Conservation (phyloP, 2,797 vertebrate genomes). For the Diplodus puntazzo region DNA sequence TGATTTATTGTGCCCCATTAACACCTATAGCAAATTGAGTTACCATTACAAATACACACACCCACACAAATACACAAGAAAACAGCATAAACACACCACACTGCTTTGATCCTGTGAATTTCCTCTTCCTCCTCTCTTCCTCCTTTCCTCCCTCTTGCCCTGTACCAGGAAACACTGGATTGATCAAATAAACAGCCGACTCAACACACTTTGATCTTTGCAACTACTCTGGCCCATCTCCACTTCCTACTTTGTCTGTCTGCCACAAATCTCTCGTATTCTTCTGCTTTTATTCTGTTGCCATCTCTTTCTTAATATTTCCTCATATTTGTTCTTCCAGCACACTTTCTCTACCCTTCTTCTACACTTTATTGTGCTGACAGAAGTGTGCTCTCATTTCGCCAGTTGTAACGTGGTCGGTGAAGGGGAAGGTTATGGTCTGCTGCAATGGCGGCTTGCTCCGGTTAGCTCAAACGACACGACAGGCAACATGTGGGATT, state of each 20-base stretch:
- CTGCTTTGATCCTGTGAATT: slow-evolving; percentile 57
- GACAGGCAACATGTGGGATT: too few species aligned
- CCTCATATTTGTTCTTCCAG: slow-evolving; percentile 10
- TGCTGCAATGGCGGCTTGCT: too few species aligned
- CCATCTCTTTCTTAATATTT: neutral
- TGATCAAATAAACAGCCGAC: slow-evolving; percentile 47
- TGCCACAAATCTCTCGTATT: neutral
- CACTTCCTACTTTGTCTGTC: slow-evolving; percentile 6
- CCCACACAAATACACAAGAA: slow-evolving; percentile 3
- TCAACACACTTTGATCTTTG: slow-evolving; percentile 56
- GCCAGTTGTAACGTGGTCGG: too few species aligned
- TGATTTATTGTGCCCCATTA: neutral
- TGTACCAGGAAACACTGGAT: slow-evolving; percentile 51
- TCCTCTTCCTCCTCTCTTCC: slow-evolving; percentile 5
- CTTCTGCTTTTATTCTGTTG: neutral
- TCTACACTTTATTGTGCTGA: neutral
- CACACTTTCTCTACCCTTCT: neutral
- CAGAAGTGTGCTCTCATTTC: slow-evolving; percentile 3
- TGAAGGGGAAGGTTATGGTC: too few species aligned
- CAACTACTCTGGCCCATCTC: neutral
- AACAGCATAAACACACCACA: neutral
- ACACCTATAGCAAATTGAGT: neutral
- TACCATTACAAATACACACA: neutral
- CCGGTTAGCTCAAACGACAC: too few species aligned
- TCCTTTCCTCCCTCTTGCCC: slow-evolving; percentile 12